phyloP scores from a whole-genome alignment of 1,140 invertebrate genomes.

The Ceratitis capitata region DNA sequence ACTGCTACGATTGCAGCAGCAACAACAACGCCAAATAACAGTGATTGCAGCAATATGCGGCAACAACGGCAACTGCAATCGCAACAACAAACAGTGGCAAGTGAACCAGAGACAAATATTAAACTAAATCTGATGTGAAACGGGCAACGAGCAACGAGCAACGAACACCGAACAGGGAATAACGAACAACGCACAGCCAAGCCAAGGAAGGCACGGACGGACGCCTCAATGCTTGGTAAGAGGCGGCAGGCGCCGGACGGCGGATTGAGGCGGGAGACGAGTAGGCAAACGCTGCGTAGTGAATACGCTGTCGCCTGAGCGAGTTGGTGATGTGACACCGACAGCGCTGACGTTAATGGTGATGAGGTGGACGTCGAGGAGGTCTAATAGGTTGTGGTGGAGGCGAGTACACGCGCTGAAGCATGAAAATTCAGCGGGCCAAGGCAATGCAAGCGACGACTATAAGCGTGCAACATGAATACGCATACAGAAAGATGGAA shows the following conservation, averaged over 20 bases:
- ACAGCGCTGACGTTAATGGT: neutral
- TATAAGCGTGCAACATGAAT: neutral
- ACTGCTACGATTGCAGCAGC: slow-evolving; percentile 42
- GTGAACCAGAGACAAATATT: slow-evolving; percentile 20
- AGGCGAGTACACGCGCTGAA: neutral
- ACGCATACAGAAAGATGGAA: neutral
- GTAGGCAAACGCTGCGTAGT: neutral
- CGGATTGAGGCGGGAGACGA: neutral
- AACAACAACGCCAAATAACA: slow-evolving; percentile 3
- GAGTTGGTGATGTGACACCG: slow-evolving; percentile 26
- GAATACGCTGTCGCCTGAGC: neutral
- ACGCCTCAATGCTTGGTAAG: too few relatives aligned
- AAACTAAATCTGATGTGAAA: slow-evolving; percentile 17
- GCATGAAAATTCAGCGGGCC: neutral
- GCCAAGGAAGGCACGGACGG: too few relatives aligned
- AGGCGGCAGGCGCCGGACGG: neutral
- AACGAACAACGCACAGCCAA: slow-evolving; percentile 12
- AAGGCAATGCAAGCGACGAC: neutral
- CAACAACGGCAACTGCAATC: slow-evolving; percentile 49
- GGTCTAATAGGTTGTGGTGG: neutral
- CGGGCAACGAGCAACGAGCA: too few relatives aligned
- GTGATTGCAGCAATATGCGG: slow-evolving; percentile 26
- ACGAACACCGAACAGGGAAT: too few relatives aligned
- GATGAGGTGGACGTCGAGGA: neutral
- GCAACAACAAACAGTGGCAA: neutral